Evolutionary conservation across 1,140 invertebrate species (phyloP).

Genomic region (Tachypleus tridentatus): DNA sequence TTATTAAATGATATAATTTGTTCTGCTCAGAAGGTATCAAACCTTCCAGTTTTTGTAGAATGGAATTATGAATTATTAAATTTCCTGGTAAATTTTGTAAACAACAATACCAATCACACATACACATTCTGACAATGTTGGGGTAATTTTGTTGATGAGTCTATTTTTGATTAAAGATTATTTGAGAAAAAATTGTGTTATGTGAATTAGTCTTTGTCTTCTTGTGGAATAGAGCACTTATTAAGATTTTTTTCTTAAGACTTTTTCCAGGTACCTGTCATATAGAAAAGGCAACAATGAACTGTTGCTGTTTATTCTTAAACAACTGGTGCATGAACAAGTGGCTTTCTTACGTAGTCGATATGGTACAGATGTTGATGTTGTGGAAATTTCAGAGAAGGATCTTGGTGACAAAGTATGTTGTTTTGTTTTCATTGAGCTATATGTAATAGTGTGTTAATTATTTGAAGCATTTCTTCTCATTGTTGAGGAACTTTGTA

Average conservation of each 20-base stretch:
- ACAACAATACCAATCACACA: too few species aligned
- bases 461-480: too few species aligned
- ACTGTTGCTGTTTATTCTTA: slow-evolving; percentile 85
- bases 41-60: too few species aligned
- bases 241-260: slow-evolving; percentile 38
- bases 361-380: slow-evolving; percentile 48
- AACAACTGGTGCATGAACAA: slow-evolving; percentile 85
- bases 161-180: too few species aligned
- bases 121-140: too few species aligned
- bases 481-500: background rate
- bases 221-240: slow-evolving; percentile 9
- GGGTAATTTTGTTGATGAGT: too few species aligned
- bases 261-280: slow-evolving; percentile 82
- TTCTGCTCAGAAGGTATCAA: too few species aligned
- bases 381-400: slow-evolving; percentile 77
- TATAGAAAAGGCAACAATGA: slow-evolving; percentile 95
- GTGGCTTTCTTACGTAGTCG: slow-evolving; percentile 70
- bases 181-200: too few species aligned
- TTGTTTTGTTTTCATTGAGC: slow-evolving; percentile 1
- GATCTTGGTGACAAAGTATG: slow-evolving; percentile 74
- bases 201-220: slow-evolving; percentile 17
- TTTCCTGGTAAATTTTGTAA: too few species aligned
- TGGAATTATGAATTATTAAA: too few species aligned
- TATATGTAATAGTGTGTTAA: too few species aligned
- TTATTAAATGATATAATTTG: too few species aligned